Evolutionary conservation across 2,888 invertebrate genomes (phyloP).

Genomic region (Sepiola atlantica): DNA sequence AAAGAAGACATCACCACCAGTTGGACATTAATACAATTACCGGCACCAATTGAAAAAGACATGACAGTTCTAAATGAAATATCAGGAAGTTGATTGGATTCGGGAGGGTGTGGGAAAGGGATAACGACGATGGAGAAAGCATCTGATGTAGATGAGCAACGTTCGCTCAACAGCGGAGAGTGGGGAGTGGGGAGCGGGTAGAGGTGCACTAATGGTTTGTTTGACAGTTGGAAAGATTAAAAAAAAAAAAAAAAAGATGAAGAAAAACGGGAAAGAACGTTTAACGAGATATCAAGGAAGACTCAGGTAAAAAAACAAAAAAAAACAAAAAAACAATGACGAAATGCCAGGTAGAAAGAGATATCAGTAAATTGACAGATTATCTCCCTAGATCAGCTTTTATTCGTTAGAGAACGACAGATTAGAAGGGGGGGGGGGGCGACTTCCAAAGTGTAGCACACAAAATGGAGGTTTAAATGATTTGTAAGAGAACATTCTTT

Average conservation of each 20-base stretch:
- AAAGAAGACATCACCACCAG: no score
- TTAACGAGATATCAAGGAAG: background rate
- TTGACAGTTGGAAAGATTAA: background rate
- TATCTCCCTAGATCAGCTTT: background rate
- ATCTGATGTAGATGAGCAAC: background rate
- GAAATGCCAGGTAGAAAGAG: background rate
- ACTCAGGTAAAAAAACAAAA: background rate
- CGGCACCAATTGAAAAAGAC: background rate
- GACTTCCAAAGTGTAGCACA: background rate
- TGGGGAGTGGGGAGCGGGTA: no score
- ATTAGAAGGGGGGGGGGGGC: background rate
- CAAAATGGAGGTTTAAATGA: background rate
- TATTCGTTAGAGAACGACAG: background rate
- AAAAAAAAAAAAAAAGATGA: background rate
- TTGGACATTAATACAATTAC: constrained; percentile 8
- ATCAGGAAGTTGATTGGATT: constrained; percentile 32
- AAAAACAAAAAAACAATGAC: background rate
- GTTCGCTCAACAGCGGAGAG: background rate
- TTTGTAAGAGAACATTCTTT: background rate
- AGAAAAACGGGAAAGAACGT: background rate
- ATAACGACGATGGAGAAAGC: background rate
- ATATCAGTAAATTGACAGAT: background rate
- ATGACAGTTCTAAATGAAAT: background rate
- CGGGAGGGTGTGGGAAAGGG: background rate
- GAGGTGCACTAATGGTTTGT: no score